Percentiles rank a stretch among this genome's conserved stretches.
Conservation (phyloP, 1,140 invertebrate genomes). For the Sitodiplosis mosellana region DNA sequence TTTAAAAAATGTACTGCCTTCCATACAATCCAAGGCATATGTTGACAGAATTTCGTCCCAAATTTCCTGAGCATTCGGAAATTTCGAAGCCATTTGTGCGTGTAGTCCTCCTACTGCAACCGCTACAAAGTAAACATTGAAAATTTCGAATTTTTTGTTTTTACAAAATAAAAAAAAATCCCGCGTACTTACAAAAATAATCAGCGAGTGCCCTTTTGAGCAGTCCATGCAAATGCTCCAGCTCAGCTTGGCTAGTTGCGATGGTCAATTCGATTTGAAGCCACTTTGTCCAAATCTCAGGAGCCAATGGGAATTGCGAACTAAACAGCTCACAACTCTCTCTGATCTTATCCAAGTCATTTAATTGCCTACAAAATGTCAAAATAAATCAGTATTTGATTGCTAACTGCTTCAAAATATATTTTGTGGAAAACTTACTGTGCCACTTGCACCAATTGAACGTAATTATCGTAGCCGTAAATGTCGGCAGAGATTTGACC, state of each 20-base stretch:
- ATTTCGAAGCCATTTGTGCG: constrained; percentile 4
- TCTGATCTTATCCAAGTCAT: constrained; percentile 9
- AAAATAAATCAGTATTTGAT: background rate
- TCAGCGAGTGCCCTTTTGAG: constrained; percentile 8
- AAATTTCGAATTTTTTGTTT: background rate
- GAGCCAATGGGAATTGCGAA: constrained; percentile 7
- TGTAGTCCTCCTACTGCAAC: constrained; percentile 6
- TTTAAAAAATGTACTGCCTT: constrained; percentile 8
- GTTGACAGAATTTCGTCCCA: constrained; percentile 9
- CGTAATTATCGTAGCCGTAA: background rate
- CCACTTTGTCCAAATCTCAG: constrained; percentile 9
- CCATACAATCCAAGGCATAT: constrained; percentile 7
- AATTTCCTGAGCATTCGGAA: constrained; percentile 2
- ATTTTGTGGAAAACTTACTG: background rate
- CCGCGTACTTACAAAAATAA: constrained; percentile 8
- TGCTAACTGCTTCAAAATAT: background rate
- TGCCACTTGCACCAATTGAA: background rate
- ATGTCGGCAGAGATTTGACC: background rate
- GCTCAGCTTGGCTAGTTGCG: constrained; percentile 5
- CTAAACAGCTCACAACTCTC: constrained; percentile 7
- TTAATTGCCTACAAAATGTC: constrained; percentile 6
- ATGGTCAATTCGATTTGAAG: constrained; percentile 6
- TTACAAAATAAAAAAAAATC: background rate
- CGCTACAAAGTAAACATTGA: constrained; percentile 1
- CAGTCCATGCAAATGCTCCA: constrained; percentile 5